Base-by-base conservation (phyloP, 2,888 invertebrate genomes). In the Eilema sororculum region DNA sequence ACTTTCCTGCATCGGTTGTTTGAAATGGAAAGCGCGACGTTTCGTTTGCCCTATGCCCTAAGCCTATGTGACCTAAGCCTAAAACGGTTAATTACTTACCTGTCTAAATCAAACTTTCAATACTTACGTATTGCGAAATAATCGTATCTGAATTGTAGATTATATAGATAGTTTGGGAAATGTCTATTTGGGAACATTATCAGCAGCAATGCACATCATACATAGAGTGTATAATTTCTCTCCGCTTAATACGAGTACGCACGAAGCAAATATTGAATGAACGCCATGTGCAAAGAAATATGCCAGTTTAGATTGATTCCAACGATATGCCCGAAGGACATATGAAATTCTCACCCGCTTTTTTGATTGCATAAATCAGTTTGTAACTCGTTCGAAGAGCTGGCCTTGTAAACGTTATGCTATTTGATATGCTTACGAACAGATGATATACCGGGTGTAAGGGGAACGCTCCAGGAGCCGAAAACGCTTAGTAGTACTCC, bases 271-370 rank as follows among this genome's bases (percentile, higher is more conserved):
- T 71, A 75, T 67, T 64, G 70, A 62, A 63, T 33, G 61, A 46
- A 71, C 63, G 59, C 62, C 25, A 72, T 73, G 60, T 67, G 46
- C 46, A 72, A 72, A 72, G 63, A 72, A 70, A 68, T 66, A 66
- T 56, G 20, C 24, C 56, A n/a, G n/a, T 52, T 52, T 33, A 37
- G 25, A 56, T 25, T 37, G 24, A 68, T 62, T 68, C 46, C 56
- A 41, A 10, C 33, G 52, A 13, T 56, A 65, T 65, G 24, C 65
- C 30, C 16, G 12, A 65, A 65, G 22, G 56, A 30, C 30, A 13
- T 37, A 61, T 16, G 28, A 30, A 13, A 57, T 57, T 56, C 12
- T n/a, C 52, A 30, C 30, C 33, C 13, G 24, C 8, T 5, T 57
- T n/a, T 30, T 30, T 28, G 52, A 63, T 63, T 41, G 22, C 22